These are phyloP conservation scores for Dendrocopos noguchii DNA, from an alignment of 2,113 vertebrate genomes.

Conservation along the genomic window DNA sequence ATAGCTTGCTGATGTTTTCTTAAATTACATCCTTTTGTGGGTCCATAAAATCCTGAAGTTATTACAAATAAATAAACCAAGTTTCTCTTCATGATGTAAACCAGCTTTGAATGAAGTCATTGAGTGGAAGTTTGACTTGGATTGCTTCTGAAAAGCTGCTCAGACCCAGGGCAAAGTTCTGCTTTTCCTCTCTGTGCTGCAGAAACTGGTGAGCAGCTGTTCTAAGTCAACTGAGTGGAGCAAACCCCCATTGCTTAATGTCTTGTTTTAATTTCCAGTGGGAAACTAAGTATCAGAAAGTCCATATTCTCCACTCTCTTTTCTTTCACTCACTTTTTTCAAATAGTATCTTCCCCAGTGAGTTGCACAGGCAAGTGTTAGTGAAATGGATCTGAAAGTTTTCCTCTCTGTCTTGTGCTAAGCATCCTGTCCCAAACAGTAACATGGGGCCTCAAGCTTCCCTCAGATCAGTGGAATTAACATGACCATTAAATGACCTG, in stretches of 20 bases:
- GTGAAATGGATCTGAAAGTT: background rate
- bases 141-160: slow-evolving; percentile 71
- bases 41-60: slow-evolving; percentile 78
- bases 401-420: background rate
- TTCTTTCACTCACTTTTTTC: slow-evolving; percentile 22
- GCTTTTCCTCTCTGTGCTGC: slow-evolving; percentile 56
- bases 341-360: background rate
- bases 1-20: slow-evolving; percentile 78
- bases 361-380: background rate
- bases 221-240: slow-evolving; percentile 67
- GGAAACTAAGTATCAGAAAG: slow-evolving; percentile 73
- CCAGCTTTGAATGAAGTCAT: slow-evolving; percentile 83
- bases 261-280: slow-evolving; percentile 77
- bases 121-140: slow-evolving; percentile 80
- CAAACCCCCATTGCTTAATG: slow-evolving; percentile 67
- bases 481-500: background rate
- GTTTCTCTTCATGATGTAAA: slow-evolving; percentile 81
- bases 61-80: slow-evolving; percentile 81
- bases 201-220: slow-evolving; percentile 72
- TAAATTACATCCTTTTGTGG: slow-evolving; percentile 79
- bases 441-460: accelerated
- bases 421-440: background rate
- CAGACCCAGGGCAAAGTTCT: slow-evolving; percentile 60
- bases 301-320: background rate
- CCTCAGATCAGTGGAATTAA: accelerated